Evolutionary conservation across 2,113 vertebrate species (phyloP), one percentile per base, ranked within the genome.

Genomic region (Lophochroa leadbeateri): DNA sequence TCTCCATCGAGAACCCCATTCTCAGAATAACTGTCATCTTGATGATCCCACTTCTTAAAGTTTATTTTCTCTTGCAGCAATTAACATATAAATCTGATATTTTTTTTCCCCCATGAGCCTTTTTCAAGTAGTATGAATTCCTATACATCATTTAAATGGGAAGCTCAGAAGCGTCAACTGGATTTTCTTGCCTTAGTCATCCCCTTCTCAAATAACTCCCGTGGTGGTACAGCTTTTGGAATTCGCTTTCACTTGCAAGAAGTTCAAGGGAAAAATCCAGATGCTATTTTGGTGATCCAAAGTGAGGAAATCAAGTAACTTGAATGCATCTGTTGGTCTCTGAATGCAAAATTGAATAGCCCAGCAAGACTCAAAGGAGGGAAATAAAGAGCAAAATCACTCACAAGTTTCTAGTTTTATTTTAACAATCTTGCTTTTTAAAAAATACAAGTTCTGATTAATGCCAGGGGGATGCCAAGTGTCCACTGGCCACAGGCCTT

Each of bases 381-480:
- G 33, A 7, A 31, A 41, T 76, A 63, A 87, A 67, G 80, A 90
- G 41, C 70, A 85, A 94, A 94, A 88, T 97, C 78, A 82, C 83
- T 97, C 97, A 97, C 96, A 95, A 97, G 94, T 97, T 97, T 97
- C 93, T 94, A 94, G 87, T 90, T 98, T 98, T 97, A 97, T 98
- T 98, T 98, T 97, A 97, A 97, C 97, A 98, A 97, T 97, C 82
- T 94, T 96, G 96, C 88, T 88, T 97, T 97, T 97, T 98, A 86
- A 81, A 95, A 92, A 91, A 93, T 94, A 96, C 93, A 94, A 85
- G 70, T 93, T 90, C 75, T 97, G 92, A 96, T 95, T 85, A 96
- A 94, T 96, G 95, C 82, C 55, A 83, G 91, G 50, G 96, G 91
- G 96, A 97, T 97, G 97, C 96, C 76, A 91, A 83, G 91, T 94